Evolutionary conservation across 2,888 invertebrate genomes (phyloP).

Genomic region (Malthinus seriepunctatus): DNA sequence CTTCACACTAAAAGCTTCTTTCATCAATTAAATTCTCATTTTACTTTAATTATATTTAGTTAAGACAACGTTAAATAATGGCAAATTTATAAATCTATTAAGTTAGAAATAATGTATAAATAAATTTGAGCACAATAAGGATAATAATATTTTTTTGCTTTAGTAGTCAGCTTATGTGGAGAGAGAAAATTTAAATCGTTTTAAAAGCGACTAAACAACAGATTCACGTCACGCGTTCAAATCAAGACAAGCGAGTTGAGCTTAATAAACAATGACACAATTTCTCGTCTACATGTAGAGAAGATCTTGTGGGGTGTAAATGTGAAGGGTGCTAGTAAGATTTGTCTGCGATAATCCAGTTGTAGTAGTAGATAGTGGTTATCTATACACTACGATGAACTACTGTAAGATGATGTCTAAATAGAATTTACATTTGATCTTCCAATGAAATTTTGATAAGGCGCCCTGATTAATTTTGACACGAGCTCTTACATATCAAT

Average conservation of each 20-base stretch:
- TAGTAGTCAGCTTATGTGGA: not conserved
- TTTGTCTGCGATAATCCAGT: constrained; percentile 32
- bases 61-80: constrained; percentile 12
- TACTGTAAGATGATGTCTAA: constrained; percentile 13
- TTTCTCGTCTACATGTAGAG: constrained; percentile 32
- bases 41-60: constrained; percentile 22
- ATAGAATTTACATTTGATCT: constrained; percentile 5
- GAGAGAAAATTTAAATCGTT: constrained; percentile 22
- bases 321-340: constrained; percentile 24
- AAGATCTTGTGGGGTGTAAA: constrained; percentile 27
- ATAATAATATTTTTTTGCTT: not conserved
- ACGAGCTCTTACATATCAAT: not conserved
- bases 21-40: constrained; percentile 27
- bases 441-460: constrained; percentile 6
- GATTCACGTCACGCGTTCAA: constrained; percentile 37
- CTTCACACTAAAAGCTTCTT: constrained; percentile 16
- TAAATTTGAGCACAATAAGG: not conserved
- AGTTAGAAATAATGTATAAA: constrained; percentile 3
- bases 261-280: constrained; percentile 38
- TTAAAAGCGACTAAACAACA: constrained; percentile 20
- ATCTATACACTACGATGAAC: constrained; percentile 28
- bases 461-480: not conserved
- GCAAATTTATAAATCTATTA: constrained; percentile 15
- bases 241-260: constrained; percentile 34
- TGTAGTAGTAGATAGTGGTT: constrained; percentile 32